Conservation (phyloP, 2,113 vertebrate genomes). For the Callithrix jacchus region DNA sequence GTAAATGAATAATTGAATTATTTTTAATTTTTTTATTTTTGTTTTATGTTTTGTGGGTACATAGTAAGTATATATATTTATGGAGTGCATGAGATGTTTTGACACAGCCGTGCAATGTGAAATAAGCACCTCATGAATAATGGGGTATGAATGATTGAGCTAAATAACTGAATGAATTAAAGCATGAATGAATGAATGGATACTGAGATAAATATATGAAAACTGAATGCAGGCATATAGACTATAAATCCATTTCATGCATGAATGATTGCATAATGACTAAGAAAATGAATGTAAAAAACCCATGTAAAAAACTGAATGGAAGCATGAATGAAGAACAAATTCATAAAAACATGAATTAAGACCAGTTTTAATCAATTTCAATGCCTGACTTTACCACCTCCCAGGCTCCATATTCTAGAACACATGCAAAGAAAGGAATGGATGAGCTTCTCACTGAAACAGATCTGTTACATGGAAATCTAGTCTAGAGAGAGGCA, state of each 20-base stretch:
- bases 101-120: no score
- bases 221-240: not conserved
- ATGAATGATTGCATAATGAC: not conserved
- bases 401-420: not conserved
- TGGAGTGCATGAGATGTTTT: no score
- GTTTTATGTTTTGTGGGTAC: no score
- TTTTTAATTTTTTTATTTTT: no score
- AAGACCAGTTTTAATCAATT: not conserved
- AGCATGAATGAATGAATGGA: not conserved
- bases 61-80: no score
- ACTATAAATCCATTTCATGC: not conserved
- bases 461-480: not conserved
- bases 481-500: not conserved
- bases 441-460: not conserved
- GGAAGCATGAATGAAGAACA: not conserved
- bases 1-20: not conserved
- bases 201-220: not conserved
- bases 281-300: slow-evolving; percentile 28
- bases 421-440: not conserved
- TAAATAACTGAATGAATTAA: not conserved
- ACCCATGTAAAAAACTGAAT: not conserved
- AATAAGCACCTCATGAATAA: no score
- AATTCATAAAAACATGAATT: not conserved
- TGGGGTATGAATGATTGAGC: no score
- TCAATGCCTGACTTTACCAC: not conserved